A percentile compares a stretch with the other conserved stretches of the same genome.
Evolutionary conservation across 2,797 vertebrate species (phyloP).

Genomic region (Lutra lutra): DNA sequence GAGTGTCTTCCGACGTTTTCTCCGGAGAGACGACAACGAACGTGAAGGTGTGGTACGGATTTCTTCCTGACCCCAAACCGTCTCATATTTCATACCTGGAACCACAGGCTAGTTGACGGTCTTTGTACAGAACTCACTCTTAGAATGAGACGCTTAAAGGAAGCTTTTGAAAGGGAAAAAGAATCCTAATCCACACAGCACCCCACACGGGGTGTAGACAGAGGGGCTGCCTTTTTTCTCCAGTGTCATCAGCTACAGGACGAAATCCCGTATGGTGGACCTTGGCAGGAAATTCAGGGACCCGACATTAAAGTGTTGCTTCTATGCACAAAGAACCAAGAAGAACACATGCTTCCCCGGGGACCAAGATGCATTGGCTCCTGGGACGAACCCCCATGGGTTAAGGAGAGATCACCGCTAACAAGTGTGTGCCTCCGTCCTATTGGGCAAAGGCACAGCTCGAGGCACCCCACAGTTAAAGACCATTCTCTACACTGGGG

Average conservation of each 20-base stretch:
- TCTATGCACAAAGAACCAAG: not conserved
- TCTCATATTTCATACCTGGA: not conserved
- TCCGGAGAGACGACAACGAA: not conserved
- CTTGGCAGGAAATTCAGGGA: not conserved
- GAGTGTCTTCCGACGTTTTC: not conserved
- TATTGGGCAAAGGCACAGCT: not conserved
- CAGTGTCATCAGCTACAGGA: accelerated
- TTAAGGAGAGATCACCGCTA: too few relatives aligned
- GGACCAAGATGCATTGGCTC: too few relatives aligned
- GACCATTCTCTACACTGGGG: not conserved
- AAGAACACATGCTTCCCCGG: not conserved
- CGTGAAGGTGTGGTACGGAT: not conserved
- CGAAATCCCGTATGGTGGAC: accelerated
- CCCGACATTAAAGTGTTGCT: not conserved
- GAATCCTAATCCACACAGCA: not conserved
- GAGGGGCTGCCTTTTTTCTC: too few relatives aligned
- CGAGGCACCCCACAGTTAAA: not conserved
- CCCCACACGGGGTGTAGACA: accelerated
- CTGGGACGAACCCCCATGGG: accelerated
- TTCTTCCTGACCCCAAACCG: not conserved
- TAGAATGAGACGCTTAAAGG: not conserved
- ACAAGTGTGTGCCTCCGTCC: not conserved
- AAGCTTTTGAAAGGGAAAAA: not conserved
- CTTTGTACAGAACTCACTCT: not conserved
- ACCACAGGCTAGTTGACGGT: accelerated